These are phyloP conservation scores for Passer domesticus DNA, from an alignment of 2,113 vertebrate genomes.

Conservation along the genomic window DNA sequence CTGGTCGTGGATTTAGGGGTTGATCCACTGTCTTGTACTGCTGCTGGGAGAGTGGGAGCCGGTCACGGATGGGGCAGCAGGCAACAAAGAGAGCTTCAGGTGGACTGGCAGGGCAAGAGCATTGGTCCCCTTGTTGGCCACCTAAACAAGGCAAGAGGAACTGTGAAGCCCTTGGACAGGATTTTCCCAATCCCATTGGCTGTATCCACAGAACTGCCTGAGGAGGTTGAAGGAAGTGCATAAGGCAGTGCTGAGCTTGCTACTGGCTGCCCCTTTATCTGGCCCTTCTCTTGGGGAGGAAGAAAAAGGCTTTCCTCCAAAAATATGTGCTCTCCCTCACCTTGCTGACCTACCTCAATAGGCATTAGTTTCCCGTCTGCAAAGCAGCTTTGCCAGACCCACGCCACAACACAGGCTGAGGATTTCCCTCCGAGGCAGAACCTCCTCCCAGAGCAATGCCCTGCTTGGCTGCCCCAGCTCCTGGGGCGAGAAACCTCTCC, in stretches of 20 bases:
- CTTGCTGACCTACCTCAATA: neutral
- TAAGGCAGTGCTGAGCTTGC: rapidly evolving
- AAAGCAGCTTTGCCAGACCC: neutral
- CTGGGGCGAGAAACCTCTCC: slow-evolving; percentile 1
- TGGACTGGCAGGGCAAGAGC: neutral
- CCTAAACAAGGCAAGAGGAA: neutral
- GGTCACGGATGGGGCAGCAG: neutral
- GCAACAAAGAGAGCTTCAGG: neutral
- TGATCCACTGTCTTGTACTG: neutral
- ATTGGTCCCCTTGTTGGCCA: neutral
- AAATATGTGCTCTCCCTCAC: neutral
- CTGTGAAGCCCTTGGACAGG: neutral
- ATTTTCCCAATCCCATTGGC: neutral
- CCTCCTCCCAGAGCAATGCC: neutral
- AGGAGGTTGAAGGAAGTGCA: neutral
- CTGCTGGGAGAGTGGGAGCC: neutral
- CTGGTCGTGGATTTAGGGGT: neutral
- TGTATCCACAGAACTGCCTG: neutral
- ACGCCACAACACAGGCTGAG: neutral
- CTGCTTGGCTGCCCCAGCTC: neutral
- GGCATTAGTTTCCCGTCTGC: neutral
- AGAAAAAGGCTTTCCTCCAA: neutral
- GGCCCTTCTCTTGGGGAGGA: neutral
- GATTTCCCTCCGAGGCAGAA: neutral
- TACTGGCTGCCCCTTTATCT: neutral